Evolutionary conservation across 2,888 invertebrate genomes (phyloP).

Genomic region (Pristionchus entomophagus): DNA sequence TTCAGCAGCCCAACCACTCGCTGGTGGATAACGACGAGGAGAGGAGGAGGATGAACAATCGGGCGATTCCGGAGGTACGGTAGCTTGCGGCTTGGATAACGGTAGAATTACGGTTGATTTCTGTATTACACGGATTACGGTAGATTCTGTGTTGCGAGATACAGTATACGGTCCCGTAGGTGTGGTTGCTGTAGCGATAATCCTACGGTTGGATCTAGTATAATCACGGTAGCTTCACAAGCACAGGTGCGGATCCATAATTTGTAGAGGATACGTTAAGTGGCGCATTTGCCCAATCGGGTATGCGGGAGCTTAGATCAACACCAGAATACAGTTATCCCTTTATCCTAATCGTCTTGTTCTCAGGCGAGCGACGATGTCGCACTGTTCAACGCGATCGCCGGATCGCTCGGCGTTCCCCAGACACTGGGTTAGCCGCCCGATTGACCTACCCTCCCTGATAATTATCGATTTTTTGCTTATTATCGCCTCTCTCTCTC

Average conservation of each 20-base stretch:
- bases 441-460: no score
- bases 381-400: neutral
- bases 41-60: neutral
- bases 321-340: no score
- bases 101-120: neutral
- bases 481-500: no score
- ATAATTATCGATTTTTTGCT: no score
- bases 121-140: neutral
- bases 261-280: no score
- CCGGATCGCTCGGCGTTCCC: neutral
- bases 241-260: no score
- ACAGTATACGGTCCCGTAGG: neutral
- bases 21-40: neutral
- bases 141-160: neutral
- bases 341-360: neutral
- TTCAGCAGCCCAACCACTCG: conserved; percentile 6
- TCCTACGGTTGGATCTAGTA: no score
- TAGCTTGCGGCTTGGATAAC: no score
- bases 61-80: neutral
- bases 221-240: no score
- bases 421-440: neutral
- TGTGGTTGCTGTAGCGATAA: no score
- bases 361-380: neutral
- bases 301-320: no score
- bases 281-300: no score